phyloP scores from a whole-genome alignment of 2,113 vertebrate species.

The Helogale parvula region DNA sequence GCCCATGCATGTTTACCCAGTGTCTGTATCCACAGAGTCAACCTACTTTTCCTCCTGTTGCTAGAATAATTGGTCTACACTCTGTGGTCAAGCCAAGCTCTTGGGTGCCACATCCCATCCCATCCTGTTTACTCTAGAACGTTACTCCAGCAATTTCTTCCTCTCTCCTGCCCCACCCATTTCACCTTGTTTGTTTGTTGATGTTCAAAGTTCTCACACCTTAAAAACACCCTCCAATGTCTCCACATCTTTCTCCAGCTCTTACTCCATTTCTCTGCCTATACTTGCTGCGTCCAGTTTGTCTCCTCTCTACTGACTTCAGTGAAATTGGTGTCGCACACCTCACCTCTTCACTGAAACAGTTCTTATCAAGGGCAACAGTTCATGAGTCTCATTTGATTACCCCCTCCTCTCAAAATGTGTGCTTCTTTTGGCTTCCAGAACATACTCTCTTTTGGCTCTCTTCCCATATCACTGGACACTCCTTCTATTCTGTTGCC shows the following conservation, averaged over 20 bases:
- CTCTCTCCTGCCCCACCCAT: background rate
- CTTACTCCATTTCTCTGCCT: background rate
- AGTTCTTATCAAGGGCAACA: background rate
- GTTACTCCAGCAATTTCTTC: background rate
- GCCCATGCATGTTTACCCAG: too few species aligned
- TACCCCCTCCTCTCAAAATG: background rate
- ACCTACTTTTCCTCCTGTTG: background rate
- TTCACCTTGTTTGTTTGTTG: fast-evolving
- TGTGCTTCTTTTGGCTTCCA: background rate
- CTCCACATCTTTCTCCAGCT: background rate
- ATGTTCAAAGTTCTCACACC: background rate
- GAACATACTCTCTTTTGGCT: background rate
- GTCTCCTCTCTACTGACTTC: background rate
- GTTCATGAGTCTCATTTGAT: too few species aligned
- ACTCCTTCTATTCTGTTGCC: background rate
- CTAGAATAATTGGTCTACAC: background rate
- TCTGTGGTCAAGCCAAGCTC: background rate
- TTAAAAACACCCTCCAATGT: background rate
- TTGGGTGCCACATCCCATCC: fast-evolving
- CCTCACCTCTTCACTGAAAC: background rate
- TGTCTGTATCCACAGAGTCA: background rate
- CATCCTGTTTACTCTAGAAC: background rate
- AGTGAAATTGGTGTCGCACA: background rate
- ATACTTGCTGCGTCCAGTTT: background rate
- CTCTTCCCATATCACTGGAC: background rate